phyloP scores from a whole-genome alignment of 2,888 invertebrate genomes.

The Chouioia cunea region DNA sequence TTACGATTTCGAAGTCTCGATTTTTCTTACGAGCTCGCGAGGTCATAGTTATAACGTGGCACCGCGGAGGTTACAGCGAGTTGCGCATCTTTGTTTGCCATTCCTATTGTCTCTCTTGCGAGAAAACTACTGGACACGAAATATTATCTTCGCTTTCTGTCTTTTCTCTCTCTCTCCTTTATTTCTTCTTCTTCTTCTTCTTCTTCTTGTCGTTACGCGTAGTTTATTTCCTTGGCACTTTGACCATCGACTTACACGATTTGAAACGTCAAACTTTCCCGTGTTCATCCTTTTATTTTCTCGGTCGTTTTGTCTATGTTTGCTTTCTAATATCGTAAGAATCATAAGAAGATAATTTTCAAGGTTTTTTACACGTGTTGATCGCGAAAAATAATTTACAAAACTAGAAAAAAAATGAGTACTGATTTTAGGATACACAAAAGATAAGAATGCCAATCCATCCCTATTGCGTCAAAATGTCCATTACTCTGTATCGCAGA shows the following conservation, averaged over 20 bases:
- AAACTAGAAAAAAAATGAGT: too few relatives aligned
- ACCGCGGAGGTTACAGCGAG: constrained; percentile 51
- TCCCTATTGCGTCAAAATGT: too few relatives aligned
- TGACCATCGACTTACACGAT: constrained; percentile 21
- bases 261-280: constrained; percentile 38
- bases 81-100: constrained; percentile 59
- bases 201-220: constrained; percentile 15
- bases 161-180: constrained; percentile 17
- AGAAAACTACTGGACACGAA: constrained; percentile 40
- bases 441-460: too few relatives aligned
- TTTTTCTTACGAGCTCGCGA: constrained; percentile 63
- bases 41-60: constrained; percentile 57
- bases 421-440: too few relatives aligned
- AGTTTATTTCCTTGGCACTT: constrained; percentile 16
- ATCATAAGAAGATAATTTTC: too few relatives aligned
- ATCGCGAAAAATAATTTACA: too few relatives aligned
- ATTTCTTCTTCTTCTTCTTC: constrained; percentile 29
- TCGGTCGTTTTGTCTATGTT: constrained; percentile 7
- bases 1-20: constrained; percentile 59
- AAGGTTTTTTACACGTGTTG: too few relatives aligned
- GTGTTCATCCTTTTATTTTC: constrained; percentile 32
- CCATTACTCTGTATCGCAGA: too few relatives aligned
- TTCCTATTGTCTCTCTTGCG: constrained; percentile 58
- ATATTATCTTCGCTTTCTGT: constrained; percentile 32
- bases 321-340: constrained; percentile 27